Base-by-base conservation (phyloP, 2,113 vertebrate genomes). In the Marmota flaviventris region DNA sequence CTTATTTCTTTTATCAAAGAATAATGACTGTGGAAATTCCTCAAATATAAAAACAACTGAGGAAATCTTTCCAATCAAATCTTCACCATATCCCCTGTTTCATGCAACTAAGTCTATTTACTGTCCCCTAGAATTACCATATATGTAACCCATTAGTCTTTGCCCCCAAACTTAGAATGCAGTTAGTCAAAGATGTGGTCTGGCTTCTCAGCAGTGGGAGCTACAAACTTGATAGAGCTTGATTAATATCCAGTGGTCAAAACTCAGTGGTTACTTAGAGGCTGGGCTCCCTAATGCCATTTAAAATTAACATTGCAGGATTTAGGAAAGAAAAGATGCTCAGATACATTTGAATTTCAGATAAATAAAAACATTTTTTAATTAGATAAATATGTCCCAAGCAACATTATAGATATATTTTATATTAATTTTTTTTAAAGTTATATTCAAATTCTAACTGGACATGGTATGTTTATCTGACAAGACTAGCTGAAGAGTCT, bases 371-470 rank as follows among this genome's bases (percentile, higher is more conserved):
- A 93, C 84, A 39, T 11, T 48, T 85, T 85, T 82, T 32, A 48
- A 34, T 24, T 45, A 79, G 7, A 48, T 45, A 87, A 77, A 10
- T 72, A 69, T n/a, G 22, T 48, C 34, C 67, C 24, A 34, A 22
- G 16, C 77, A 88, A 69, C 69, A 78, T 5, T 32, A 45, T 29
- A 73, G 29, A 61, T 16, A 34, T 56, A 82, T 75, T 87, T 42
- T 42, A 1, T 22, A 4, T 29, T 67, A 3, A 4, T 6, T 17
- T 42, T 42, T 42, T 75, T 69, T 32, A 8, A 2, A 56, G 18
- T 42, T 78, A 93, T 87, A 88, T 81, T 63, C 2, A 87, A 81
- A 85, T 82, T 5, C 29, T 92, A 96, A 85, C 22, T 87, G 14
- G 37, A 61, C 3, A 34, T 67, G 13, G 4, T 37, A 14, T 78